These are phyloP conservation scores for Ormyrus labotus DNA, from an alignment of 2,888 invertebrate species.

Conservation along the genomic window DNA sequence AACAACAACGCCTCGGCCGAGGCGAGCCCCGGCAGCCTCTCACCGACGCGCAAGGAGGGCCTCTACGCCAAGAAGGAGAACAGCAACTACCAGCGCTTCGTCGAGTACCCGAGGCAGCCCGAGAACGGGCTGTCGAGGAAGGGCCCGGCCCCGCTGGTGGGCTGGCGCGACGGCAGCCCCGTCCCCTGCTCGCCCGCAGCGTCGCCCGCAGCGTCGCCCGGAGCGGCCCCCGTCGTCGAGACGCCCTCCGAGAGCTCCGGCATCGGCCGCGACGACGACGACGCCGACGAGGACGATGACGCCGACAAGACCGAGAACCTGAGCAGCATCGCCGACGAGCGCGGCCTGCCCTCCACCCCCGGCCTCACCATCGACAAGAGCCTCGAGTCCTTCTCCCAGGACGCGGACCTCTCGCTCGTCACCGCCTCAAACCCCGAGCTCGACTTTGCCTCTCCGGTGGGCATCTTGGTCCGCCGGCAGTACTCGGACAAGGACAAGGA, in stretches of 20 bases:
- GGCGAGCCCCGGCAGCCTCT: neutral
- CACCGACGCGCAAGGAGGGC: constrained; percentile 59
- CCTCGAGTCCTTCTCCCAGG: constrained; percentile 65
- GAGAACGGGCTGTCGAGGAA: constrained; percentile 50
- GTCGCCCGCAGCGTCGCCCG: neutral
- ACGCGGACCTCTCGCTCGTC: constrained; percentile 62
- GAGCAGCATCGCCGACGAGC: constrained; percentile 69
- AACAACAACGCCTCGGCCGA: constrained; percentile 49
- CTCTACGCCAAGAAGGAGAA: constrained; percentile 60
- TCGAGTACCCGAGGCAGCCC: constrained; percentile 54
- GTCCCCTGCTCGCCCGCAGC: constrained; percentile 63
- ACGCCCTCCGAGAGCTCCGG: constrained; percentile 76
- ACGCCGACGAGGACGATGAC: constrained; percentile 65
- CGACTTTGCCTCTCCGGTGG: constrained; percentile 32
- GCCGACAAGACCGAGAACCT: constrained; percentile 63
- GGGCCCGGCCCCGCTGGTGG: constrained; percentile 70
- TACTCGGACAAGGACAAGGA: constrained; percentile 56
- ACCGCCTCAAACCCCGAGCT: constrained; percentile 49
- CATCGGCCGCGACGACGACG: constrained; percentile 75
- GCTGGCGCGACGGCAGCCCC: constrained; percentile 72
- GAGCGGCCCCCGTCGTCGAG: constrained; percentile 61
- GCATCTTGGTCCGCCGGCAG: constrained; percentile 60
- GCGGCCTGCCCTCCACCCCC: constrained; percentile 66
- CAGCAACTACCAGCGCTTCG: constrained; percentile 58
- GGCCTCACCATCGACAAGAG: constrained; percentile 67